Evolutionary conservation across 2,113 vertebrate species (phyloP).

Genomic region (Panthera uncia): DNA sequence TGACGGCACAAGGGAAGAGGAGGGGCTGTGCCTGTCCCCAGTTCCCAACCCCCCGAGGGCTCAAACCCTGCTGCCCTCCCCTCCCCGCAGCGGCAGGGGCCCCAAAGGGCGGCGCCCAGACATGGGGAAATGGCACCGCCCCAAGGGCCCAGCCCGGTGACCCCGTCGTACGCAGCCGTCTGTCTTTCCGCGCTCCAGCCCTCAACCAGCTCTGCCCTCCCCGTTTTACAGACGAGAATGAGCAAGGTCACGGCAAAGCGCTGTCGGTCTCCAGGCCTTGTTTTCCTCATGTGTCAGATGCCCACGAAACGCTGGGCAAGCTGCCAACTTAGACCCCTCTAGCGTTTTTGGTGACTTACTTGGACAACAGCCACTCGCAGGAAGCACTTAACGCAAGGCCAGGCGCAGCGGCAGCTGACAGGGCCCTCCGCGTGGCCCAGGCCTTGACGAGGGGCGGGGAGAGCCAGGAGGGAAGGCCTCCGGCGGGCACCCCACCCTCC

Average conservation of each 20-base stretch:
- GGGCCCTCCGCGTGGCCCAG: not conserved
- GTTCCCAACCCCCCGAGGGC: not conserved
- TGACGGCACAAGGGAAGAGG: not conserved
- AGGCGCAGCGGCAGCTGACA: not conserved
- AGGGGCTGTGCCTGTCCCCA: not conserved
- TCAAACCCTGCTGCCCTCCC: not conserved
- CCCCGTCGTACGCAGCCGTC: accelerated
- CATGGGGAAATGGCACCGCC: not conserved
- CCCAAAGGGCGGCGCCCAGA: not conserved
- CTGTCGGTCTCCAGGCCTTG: not conserved
- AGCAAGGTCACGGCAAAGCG: not conserved
- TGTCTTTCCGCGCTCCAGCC: no score
- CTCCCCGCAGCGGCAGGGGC: not conserved
- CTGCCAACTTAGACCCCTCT: not conserved
- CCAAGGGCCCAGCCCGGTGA: not conserved
- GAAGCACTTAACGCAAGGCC: not conserved
- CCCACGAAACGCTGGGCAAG: accelerated
- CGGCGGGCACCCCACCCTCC: not conserved
- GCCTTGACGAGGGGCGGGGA: not conserved
- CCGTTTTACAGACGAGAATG: not conserved
- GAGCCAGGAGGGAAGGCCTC: not conserved
- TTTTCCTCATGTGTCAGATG: not conserved
- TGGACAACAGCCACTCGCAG: not conserved
- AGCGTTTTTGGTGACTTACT: not conserved
- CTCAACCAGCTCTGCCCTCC: not conserved